Percentiles rank a stretch among this genome's conserved stretches.
These are phyloP conservation scores for Carterocephalus palaemon DNA, from an alignment of 2,888 invertebrate species.

Conservation along the genomic window DNA sequence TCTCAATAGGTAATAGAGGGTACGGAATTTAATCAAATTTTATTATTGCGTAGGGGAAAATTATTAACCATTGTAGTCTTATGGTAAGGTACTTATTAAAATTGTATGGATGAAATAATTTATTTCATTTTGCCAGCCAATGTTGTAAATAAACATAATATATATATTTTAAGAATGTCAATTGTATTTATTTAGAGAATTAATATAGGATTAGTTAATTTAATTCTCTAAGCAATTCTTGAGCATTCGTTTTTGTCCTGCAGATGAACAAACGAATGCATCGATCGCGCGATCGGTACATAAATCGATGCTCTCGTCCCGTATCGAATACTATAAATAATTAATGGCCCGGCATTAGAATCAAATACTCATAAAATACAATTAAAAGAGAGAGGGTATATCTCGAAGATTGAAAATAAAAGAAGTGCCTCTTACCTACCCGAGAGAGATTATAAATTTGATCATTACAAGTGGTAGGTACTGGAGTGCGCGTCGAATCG, in stretches of 20 bases:
- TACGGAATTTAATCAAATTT: conserved; percentile 67
- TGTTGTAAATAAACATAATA: no score
- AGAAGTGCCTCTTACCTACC: conserved; percentile 70
- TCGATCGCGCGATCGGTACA: conserved; percentile 58
- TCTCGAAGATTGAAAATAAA: conserved; percentile 70
- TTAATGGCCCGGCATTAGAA: conserved; percentile 77
- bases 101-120: no score
- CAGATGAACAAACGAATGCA: no score
- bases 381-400: conserved; percentile 75
- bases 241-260: no score
- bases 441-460: conserved; percentile 74
- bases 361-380: conserved; percentile 80
- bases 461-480: conserved; percentile 74
- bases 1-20: conserved; percentile 55
- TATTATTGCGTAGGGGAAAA: conserved; percentile 54
- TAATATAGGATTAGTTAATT: no score
- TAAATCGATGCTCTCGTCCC: conserved; percentile 71
- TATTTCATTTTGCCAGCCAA: no score
- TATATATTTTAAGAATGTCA: no score
- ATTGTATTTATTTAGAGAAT: no score
- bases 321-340: conserved; percentile 77
- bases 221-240: conserved; percentile 34
- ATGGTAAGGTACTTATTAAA: no score
- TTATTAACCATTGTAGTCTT: no score
- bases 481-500: conserved; percentile 66